Evolutionary conservation across 2,888 invertebrate genomes (phyloP).

Genomic region (Pollenia angustigena): DNA sequence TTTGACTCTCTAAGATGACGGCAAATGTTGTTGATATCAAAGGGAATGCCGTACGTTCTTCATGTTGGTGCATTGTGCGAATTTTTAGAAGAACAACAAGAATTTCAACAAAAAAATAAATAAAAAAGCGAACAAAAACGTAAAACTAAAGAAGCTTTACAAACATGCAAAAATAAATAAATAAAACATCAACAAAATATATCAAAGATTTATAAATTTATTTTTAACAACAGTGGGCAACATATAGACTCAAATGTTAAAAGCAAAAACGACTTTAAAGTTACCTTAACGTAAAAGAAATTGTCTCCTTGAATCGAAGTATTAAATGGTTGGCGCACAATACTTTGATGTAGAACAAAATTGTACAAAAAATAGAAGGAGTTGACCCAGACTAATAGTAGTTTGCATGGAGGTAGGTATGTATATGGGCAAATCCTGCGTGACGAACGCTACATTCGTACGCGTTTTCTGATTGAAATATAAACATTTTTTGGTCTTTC

Average conservation of each 20-base stretch:
- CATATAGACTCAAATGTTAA: background rate
- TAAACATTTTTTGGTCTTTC: too few relatives aligned
- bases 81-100: constrained; percentile 44
- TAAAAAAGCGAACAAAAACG: background rate
- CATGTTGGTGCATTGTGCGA: constrained; percentile 65
- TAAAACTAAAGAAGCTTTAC: constrained; percentile 9
- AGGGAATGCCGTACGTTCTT: constrained; percentile 68
- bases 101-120: constrained; percentile 5
- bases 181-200: constrained; percentile 57
- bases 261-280: background rate
- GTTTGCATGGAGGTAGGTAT: too few relatives aligned
- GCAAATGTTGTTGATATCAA: constrained; percentile 68
- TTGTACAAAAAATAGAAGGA: too few relatives aligned
- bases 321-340: too few relatives aligned
- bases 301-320: too few relatives aligned
- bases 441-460: too few relatives aligned
- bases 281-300: background rate
- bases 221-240: background rate
- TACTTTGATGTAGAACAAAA: too few relatives aligned
- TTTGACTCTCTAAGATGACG: constrained; percentile 67
- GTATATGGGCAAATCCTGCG: too few relatives aligned
- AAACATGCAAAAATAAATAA: constrained; percentile 53
- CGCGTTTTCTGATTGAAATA: too few relatives aligned
- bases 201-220: constrained; percentile 59
- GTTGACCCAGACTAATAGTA: too few relatives aligned